Base-by-base conservation (phyloP, 2,888 invertebrate genomes). In the Protophormia terraenovae region DNA sequence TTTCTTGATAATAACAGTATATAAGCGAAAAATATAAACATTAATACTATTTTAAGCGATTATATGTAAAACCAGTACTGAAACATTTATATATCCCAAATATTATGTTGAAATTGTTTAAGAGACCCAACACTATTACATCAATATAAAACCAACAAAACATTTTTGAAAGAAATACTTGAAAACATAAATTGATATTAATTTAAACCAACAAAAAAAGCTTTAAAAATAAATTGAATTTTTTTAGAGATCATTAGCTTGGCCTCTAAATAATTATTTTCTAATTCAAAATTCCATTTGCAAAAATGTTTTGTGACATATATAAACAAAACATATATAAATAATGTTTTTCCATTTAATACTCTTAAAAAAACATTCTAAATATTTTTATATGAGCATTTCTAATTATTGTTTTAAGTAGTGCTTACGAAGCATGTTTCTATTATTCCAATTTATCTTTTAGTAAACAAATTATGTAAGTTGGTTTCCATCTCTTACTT, bases 381-480 rank as follows among this genome's bases (percentile, higher is more conserved):
- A 72, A 38, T 55, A 41, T 41, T 16, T 35, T 53, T n/a, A n/a
- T n/a, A n/a, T 55, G 41, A 76, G 76, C 41, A 76, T 76, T 77
- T 81, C 16, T 58, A 53, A 22, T 38, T 45, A 38, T 38, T 60
- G 8, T 60, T 24, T 41, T 38, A 67, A 60, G 71, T 22, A 38
- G 41, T 72, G 50, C 64, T 58, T 58, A 55, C 24, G 22, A 29
- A 47, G 32, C 19, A 62, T 53, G 4, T 27, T 14, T 73, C 29
- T 29, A 32, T 45, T 66, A 84, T 84, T 84, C 73, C 69, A 84
- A 64, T 45, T 79, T 29, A n/a, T 69, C 22, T 69, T 19, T 16
- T 53, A 76, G 10, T 55, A 16, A 47, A 71, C 66, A 19, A 55
- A 62, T 53, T 76, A n/a, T n/a, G n/a, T 76, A n/a, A 80, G 29